Conservation (phyloP, 2,797 vertebrate genomes). For the Varecia variegata region DNA sequence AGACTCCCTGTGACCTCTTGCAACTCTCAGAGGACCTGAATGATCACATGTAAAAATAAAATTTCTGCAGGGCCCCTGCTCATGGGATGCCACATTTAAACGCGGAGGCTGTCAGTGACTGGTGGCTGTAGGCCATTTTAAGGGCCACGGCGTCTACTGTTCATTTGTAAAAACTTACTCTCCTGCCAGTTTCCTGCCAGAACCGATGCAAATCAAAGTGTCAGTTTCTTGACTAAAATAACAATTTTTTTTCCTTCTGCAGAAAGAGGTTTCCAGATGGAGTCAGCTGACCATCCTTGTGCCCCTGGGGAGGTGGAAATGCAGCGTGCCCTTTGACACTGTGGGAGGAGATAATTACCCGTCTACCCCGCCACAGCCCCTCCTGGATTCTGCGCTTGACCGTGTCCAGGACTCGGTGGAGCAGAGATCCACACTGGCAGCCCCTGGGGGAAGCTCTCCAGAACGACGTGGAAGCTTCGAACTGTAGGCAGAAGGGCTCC, state of each 20-base stretch:
- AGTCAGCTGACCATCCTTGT: neutral
- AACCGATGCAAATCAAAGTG: constrained; percentile 38
- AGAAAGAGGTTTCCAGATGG: constrained; percentile 44
- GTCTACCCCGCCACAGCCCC: neutral
- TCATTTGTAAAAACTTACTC: constrained; percentile 37
- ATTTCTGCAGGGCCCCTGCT: neutral
- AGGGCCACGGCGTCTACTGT: neutral
- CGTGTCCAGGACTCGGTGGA: accelerated
- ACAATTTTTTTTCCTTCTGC: neutral
- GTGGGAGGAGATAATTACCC: neutral
- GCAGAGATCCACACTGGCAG: neutral
- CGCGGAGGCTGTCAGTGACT: neutral
- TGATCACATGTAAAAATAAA: constrained; percentile 23
- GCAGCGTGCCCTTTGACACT: neutral
- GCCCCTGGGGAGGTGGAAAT: neutral
- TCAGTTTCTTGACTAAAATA: constrained; percentile 57
- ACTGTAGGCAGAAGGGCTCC: neutral
- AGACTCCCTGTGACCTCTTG: neutral
- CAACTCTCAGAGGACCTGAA: neutral
- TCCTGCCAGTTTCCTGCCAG: constrained; percentile 55
- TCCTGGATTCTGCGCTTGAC: neutral
- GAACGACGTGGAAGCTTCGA: neutral
- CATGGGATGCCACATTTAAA: neutral
- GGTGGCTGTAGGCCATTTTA: neutral
- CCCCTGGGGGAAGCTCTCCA: neutral